Percentiles rank a stretch among this genome's conserved stretches.
phyloP scores from a whole-genome alignment of 2,888 invertebrate species.

The Biston betularia region DNA sequence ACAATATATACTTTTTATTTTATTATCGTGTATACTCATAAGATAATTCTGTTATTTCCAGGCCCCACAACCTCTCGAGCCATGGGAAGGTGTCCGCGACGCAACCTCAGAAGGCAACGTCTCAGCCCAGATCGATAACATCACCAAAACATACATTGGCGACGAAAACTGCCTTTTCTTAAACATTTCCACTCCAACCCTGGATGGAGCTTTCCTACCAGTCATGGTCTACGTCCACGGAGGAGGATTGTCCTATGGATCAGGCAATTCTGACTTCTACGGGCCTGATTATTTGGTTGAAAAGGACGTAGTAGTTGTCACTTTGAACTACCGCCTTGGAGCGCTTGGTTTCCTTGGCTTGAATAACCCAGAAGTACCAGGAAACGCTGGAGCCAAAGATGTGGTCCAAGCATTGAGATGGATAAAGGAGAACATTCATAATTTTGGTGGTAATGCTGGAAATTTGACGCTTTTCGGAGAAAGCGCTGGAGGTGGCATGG shows the following conservation, averaged over 20 bases:
- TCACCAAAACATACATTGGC: constrained; percentile 77
- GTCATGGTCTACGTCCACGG: constrained; percentile 87
- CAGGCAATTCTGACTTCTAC: constrained; percentile 78
- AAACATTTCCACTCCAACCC: constrained; percentile 88
- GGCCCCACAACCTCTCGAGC: constrained; percentile 85
- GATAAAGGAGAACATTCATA: constrained; percentile 75
- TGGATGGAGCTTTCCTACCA: constrained; percentile 80
- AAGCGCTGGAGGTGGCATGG: constrained; percentile 68
- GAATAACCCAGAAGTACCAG: constrained; percentile 78
- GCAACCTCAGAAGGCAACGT: constrained; percentile 87
- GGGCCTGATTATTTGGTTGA: constrained; percentile 85
- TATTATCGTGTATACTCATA: neutral
- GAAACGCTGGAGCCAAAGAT: constrained; percentile 79
- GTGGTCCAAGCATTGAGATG: constrained; percentile 73
- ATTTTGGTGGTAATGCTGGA: constrained; percentile 75
- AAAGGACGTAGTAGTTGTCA: constrained; percentile 85
- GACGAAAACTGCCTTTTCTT: constrained; percentile 90
- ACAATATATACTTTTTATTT: neutral
- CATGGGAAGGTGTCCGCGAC: constrained; percentile 86
- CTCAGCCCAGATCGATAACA: constrained; percentile 85
- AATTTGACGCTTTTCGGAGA: constrained; percentile 78
- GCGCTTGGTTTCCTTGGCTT: constrained; percentile 75
- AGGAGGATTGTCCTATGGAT: constrained; percentile 82
- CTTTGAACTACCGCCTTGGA: constrained; percentile 84
- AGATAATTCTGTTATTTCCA: constrained; percentile 57